Percentiles rank a stretch among this genome's conserved stretches.
These are phyloP conservation scores for Urocyon cinereoargenteus DNA, from an alignment of 2,797 vertebrate genomes.

Conservation along the genomic window DNA sequence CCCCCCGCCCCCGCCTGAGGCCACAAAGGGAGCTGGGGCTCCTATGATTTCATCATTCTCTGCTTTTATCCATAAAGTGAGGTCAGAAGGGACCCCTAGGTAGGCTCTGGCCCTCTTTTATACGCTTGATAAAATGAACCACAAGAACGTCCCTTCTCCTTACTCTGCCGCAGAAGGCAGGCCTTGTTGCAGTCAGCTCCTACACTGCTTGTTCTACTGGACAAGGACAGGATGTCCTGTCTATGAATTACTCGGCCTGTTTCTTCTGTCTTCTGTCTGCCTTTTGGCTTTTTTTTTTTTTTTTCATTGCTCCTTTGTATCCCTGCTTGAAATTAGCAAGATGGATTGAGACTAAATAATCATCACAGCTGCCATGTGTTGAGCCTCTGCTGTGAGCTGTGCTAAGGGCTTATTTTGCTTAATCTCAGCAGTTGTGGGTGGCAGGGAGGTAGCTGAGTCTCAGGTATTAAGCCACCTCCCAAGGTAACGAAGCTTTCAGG, in stretches of 20 bases:
- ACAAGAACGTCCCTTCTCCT: neutral
- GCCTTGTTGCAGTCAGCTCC: neutral
- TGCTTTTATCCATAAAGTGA: neutral
- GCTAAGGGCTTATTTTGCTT: neutral
- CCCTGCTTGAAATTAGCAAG: conserved; percentile 45
- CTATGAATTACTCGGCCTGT: neutral
- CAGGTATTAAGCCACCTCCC: neutral
- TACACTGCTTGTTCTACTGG: neutral
- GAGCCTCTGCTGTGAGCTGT: neutral
- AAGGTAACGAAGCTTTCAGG: neutral
- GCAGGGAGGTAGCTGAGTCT: neutral
- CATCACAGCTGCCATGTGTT: neutral
- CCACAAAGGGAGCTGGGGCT: neutral
- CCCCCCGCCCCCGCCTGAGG: too few species aligned
- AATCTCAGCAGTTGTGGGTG: neutral
- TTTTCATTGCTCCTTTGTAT: conserved; percentile 16
- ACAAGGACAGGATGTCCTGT: conserved; percentile 59
- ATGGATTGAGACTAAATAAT: neutral
- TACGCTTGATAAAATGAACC: neutral
- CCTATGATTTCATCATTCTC: neutral
- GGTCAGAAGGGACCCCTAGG: neutral
- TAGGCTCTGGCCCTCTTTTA: neutral
- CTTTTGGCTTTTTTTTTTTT: conserved; percentile 41
- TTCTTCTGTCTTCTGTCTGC: conserved; percentile 44
- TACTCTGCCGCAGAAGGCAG: neutral